Percentiles rank a stretch among this genome's conserved stretches.
Conservation (phyloP, 2,113 vertebrate species). For the Theristicus caerulescens region DNA sequence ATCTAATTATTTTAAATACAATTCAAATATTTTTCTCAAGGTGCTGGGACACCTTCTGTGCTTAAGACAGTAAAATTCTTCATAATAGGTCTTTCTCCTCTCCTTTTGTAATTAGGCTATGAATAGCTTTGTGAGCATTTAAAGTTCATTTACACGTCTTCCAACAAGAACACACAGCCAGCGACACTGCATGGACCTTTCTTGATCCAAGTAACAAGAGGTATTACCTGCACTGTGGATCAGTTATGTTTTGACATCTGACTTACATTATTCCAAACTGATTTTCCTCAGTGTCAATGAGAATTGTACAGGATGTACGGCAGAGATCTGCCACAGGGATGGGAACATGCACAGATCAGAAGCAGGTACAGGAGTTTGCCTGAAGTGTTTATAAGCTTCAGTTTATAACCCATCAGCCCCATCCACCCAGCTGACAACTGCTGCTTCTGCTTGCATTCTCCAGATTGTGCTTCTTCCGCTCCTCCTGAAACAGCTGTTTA, state of each 20-base stretch:
- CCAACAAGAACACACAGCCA: neutral
- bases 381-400: neutral
- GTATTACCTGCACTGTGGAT: neutral
- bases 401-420: neutral
- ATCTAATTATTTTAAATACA: neutral
- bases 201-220: neutral
- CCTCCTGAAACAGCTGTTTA: neutral
- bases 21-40: neutral
- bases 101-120: neutral
- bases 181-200: neutral
- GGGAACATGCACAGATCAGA: neutral
- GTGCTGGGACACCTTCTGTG: neutral
- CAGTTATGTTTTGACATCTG: neutral
- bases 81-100: neutral
- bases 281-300: neutral
- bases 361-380: neutral
- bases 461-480: neutral
- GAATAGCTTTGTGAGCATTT: neutral
- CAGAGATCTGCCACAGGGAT: neutral
- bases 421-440: neutral
- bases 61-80: neutral
- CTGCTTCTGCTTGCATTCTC: neutral
- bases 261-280: neutral
- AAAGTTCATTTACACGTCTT: neutral
- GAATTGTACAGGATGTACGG: neutral